Percentiles rank a stretch among this genome's conserved stretches.
phyloP scores from a whole-genome alignment of 2,888 invertebrate species.

The Plagodis pulveraria region DNA sequence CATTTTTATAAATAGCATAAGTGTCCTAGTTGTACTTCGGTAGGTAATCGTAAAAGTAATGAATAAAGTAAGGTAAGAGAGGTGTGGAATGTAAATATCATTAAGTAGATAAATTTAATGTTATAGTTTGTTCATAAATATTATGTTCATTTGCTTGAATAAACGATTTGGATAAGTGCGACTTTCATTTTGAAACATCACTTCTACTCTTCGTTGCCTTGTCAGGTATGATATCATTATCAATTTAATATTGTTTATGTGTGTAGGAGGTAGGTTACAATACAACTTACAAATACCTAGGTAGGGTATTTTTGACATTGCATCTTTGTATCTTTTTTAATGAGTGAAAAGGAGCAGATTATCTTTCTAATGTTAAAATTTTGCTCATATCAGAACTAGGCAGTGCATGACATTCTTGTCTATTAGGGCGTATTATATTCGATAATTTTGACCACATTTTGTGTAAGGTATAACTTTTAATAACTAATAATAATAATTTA shows the following conservation, averaged over 20 bases:
- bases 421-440: too few species aligned
- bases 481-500: too few species aligned
- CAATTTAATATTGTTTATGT: slow-evolving; percentile 1
- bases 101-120: slow-evolving; percentile 85
- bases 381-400: too few species aligned
- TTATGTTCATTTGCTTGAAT: slow-evolving; percentile 85
- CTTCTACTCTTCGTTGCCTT: not conserved
- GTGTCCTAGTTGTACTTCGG: slow-evolving; percentile 71
- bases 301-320: too few species aligned
- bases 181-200: slow-evolving; percentile 53
- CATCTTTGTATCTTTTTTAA: too few species aligned
- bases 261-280: too few species aligned
- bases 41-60: slow-evolving; percentile 66
- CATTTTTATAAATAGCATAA: slow-evolving; percentile 73
- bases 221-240: slow-evolving; percentile 1
- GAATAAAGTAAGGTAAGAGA: slow-evolving; percentile 68
- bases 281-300: too few species aligned
- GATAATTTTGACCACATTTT: too few species aligned
- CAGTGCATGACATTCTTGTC: too few species aligned
- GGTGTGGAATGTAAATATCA: slow-evolving; percentile 83
- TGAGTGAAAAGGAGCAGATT: too few species aligned
- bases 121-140: slow-evolving; percentile 82
- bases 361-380: too few species aligned
- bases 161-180: slow-evolving; percentile 82
- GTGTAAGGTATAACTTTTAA: too few species aligned